Evolutionary conservation across 2,888 invertebrate genomes (phyloP), one percentile per base, ranked within the genome.

Genomic region (Conops quadrifasciatus): DNA sequence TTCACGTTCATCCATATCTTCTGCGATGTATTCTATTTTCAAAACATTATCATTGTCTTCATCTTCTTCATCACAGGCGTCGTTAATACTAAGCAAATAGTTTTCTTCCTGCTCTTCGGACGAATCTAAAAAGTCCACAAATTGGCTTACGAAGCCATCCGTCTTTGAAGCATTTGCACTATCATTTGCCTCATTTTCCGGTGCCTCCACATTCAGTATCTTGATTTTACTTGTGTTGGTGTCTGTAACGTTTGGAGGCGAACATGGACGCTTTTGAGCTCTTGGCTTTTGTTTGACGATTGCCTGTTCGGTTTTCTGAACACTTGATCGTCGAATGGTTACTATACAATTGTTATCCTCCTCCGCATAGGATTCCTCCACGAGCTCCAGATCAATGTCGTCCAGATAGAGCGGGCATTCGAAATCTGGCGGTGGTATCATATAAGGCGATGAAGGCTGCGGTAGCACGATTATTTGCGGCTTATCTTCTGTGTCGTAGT

Each of bases 401-500:
- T 74, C 68, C 3, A 80, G 72, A 0, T 76, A 77, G 16, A 83
- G 74, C 0, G 81, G 76, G 67, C 78, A 79, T 24, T 76, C 71
- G 24, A 78, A 81, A 2, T 72, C 75, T 0, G 70, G 30, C 0
- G 85, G 84, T 2, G 83, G 78, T 58, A 83, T 79, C 16, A 85
- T 72, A 71, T 85, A 83, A 2, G 73, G 43, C 4, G 67, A 53
- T 45, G 70, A 78, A 2, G 79, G 62, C 1, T 74, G 63, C 0
- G 75, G n/a, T 13, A 84, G 26, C 77, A 26, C 78, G 65, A 21
- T 71, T 69, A 2, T 80, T 73, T 28, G 77, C 72, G 2, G 78
- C 77, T 80, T 79, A 13, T 77, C 73, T 5, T 78, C 79, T 0
- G 79, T 70, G 9, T 77, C 77, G 45, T 81, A 78, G 67, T 85